phyloP scores from a whole-genome alignment of 2,888 invertebrate genomes.

The Drosophila sordidula region DNA sequence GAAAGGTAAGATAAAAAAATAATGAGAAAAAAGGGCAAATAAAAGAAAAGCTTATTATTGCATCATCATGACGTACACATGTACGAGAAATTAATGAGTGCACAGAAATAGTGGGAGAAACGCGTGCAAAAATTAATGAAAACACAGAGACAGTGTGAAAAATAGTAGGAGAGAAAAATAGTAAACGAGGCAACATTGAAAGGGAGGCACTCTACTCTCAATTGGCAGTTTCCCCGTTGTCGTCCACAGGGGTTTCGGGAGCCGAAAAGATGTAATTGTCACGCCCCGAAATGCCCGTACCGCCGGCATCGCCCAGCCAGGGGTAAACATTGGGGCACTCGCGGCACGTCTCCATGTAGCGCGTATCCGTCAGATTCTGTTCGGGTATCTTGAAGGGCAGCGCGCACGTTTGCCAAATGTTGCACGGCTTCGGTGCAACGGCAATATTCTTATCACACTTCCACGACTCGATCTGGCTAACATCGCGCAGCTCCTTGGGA shows the following conservation, averaged over 20 bases:
- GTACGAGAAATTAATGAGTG: constrained; percentile 37
- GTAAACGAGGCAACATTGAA: neutral
- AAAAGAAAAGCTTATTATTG: constrained; percentile 40
- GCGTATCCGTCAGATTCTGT: constrained; percentile 91
- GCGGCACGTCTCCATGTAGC: constrained; percentile 94
- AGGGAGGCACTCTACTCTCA: constrained; percentile 28
- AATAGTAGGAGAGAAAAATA: neutral
- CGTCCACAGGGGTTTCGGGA: constrained; percentile 33
- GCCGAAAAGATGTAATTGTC: constrained; percentile 89
- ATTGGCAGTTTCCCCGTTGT: constrained; percentile 18
- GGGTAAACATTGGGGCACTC: constrained; percentile 95
- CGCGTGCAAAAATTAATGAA: neutral
- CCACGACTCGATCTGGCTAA: constrained; percentile 93
- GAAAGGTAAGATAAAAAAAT: constrained; percentile 8
- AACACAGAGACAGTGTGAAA: neutral
- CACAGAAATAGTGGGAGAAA: neutral
- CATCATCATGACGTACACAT: constrained; percentile 52
- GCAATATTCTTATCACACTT: constrained; percentile 90
- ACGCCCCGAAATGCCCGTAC: constrained; percentile 91
- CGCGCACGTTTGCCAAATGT: constrained; percentile 93
- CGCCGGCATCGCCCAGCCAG: constrained; percentile 95
- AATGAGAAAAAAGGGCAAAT: constrained; percentile 1
- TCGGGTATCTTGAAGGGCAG: constrained; percentile 91
- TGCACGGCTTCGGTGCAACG: constrained; percentile 91
- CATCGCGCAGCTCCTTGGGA: constrained; percentile 89